Evolutionary conservation across 2,113 vertebrate species (phyloP).

Genomic region (Morone saxatilis): DNA sequence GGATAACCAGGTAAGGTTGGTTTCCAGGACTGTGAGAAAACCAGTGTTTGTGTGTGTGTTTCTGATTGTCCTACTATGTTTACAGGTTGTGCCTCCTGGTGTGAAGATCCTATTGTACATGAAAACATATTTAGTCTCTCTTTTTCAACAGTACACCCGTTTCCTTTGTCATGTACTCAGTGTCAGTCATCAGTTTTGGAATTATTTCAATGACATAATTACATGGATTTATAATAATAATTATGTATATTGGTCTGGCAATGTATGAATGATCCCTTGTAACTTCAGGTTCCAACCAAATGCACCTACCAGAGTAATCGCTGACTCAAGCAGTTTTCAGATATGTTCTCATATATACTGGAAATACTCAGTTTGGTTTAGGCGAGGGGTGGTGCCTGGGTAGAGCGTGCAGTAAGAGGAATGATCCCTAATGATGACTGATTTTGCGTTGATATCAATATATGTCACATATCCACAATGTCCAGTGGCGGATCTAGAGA

Average conservation of each 20-base stretch:
- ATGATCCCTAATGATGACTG: background rate
- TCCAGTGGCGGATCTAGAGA: no score
- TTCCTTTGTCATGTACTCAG: background rate
- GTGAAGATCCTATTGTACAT: background rate
- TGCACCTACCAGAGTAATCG: no score
- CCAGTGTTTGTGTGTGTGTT: background rate
- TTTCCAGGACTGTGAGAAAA: conserved; percentile 59
- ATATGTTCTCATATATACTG: no score
- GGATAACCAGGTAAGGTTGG: conserved; percentile 53
- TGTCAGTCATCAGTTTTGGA: background rate
- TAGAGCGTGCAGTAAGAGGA: no score
- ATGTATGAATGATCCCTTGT: background rate
- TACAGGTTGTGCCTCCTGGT: background rate
- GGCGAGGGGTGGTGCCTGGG: no score
- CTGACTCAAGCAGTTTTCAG: no score
- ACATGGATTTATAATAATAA: no score
- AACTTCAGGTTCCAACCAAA: background rate
- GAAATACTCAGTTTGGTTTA: no score
- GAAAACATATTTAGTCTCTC: background rate
- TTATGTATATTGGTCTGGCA: background rate
- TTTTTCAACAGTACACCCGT: background rate
- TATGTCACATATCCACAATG: no score
- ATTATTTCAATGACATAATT: background rate
- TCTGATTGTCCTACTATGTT: background rate
- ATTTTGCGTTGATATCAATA: no score